Base-by-base conservation (phyloP, 2,888 invertebrate species). In the Ochropleura plecta region DNA sequence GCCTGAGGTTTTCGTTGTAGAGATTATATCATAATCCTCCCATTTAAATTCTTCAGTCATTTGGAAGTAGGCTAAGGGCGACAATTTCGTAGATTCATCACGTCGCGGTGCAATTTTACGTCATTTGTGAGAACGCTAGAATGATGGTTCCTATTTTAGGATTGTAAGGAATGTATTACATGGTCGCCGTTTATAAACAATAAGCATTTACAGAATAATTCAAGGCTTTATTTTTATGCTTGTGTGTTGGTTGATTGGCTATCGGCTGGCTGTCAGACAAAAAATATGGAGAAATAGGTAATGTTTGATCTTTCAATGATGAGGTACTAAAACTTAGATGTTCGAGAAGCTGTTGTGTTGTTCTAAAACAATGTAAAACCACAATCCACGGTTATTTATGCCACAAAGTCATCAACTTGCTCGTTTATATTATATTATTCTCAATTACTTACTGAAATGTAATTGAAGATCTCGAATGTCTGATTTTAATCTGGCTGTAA, bases 21-120 rank as follows among this genome's bases (percentile, higher is more conserved):
- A 74, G 62, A 75, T 84, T 73, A 73, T 70, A 72, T 79, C 70
- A 76, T 70, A 75, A 78, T 64, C 63, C 57, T 73, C 62, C 53
- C 55, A 76, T 79, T 79, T 66, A 73, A 51, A 77, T 73, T 76
- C 80, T 72, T 70, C 63, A 72, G 67, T 73, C 53, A 70, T 68
- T 72, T 69, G 51, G 76, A 89, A 87, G 84, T 89, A 89, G 90
- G 89, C 86, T 88, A 92, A 91, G 91, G 92, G 86, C 90, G 81
- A 57, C 83, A 83, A 89, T 90, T 89, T 88, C 60, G 81, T 86
- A 76, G 68, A 79, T 74, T 80, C 78, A 76, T 68, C 67, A 79
- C 78, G 77, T 72, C 65, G 53, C 65, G 53, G 57, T 67, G 80
- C 81, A 82, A 86, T 88, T 88, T 87, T 78, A 74, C 76, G 67